A percentile compares a stretch with the other conserved stretches of the same genome.
phyloP scores from a whole-genome alignment of 2,797 vertebrate species.

The Carcharodon carcharias region DNA sequence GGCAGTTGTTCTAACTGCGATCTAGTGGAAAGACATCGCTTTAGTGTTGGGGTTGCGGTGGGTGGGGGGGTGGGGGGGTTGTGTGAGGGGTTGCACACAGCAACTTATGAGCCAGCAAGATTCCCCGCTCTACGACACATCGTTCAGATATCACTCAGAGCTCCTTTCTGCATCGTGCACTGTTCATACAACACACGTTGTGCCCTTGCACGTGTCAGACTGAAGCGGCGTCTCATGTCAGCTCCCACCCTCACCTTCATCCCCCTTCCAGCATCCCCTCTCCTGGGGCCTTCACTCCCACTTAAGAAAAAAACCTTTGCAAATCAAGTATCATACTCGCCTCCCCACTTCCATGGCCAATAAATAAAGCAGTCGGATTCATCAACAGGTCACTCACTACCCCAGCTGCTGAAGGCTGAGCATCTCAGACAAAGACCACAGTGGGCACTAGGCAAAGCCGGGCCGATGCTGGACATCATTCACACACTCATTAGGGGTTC shows the following conservation, averaged over 20 bases:
- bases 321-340: not conserved
- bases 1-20: not conserved
- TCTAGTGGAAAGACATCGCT: not conserved
- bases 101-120: not conserved
- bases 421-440: not conserved
- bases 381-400: not conserved
- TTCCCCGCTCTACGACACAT: not conserved
- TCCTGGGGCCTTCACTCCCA: not conserved
- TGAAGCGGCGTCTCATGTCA: not conserved
- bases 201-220: not conserved
- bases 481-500: not conserved
- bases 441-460: not conserved
- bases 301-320: not conserved
- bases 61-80: too few relatives aligned
- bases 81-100: too few relatives aligned
- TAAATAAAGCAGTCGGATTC: not conserved
- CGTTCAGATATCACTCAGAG: too few relatives aligned
- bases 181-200: not conserved
- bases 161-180: not conserved
- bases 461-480: not conserved
- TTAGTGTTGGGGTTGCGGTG: not conserved
- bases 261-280: not conserved
- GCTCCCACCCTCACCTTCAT: not conserved
- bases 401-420: not conserved
- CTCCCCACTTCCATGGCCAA: not conserved